Evolutionary conservation across 2,113 vertebrate species (phyloP), one percentile per base, ranked within the genome.

Genomic region (Orthonyx spaldingii): DNA sequence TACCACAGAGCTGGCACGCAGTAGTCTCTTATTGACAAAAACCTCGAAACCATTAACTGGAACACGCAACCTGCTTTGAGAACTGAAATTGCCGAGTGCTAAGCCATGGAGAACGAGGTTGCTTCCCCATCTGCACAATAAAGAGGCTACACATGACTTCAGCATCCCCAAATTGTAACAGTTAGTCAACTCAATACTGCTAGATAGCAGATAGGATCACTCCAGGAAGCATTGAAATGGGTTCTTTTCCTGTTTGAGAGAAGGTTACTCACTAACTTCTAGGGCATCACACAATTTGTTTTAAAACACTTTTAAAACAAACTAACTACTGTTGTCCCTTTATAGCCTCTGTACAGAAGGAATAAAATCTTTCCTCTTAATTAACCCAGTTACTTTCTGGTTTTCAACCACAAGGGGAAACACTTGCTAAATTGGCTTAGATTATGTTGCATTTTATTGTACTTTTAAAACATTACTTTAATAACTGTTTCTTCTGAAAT

Each of bases 1-100:
- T 24, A 33, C 26, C 1, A 3, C 13, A 23, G 44, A 68, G 30
- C 56, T 33, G 59, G 3, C 33, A 35, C 5, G 4, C 0, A 5
- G 33, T 10, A 35, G 10, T 39, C 5, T 85, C 15, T 64, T 63
- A 52, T 4, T 55, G 53, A 23, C 16, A 35, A 19, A 88, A 52
- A 11, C 27, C 37, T 76, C 32, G 55, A 46, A 80, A 19, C 13
- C 71, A 42, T 20, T 32, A 46, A 41, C 30, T 37, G 39, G 18
- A 20, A 35, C 33, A 11, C 16, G 9, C 14, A 52, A 18, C 11
- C 27, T 70, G 24, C 28, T 61, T 77, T 57, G 37, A 77, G n/a
- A 77, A 44, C 22, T 52, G 41, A 10, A 42, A 44, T 26, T 57
- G 15, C 26, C 24, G 42, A 19, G 10, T 49, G 24, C 41, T 56